These are phyloP conservation scores for Platyscapa corneri DNA, from an alignment of 1,140 invertebrate genomes.

Conservation along the genomic window DNA sequence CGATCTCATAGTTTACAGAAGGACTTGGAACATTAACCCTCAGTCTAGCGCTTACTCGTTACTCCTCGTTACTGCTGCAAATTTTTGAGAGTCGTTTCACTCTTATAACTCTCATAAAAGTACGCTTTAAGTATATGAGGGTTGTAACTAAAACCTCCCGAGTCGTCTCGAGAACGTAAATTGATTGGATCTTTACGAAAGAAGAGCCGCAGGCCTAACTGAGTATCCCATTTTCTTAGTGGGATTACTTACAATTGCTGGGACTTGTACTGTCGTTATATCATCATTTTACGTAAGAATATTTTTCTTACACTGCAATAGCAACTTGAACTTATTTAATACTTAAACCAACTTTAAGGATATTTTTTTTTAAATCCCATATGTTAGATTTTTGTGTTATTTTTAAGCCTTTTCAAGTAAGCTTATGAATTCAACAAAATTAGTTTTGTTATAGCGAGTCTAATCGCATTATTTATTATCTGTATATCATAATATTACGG, in stretches of 20 bases:
- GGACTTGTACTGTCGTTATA: not conserved
- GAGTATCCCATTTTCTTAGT: slow-evolving; percentile 24
- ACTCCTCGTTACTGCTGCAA: not conserved
- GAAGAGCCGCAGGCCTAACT: not conserved
- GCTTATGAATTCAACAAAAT: too few species aligned
- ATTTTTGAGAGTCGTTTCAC: not conserved
- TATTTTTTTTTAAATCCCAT: too few species aligned
- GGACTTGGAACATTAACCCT: not conserved
- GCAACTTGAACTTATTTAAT: slow-evolving; percentile 3
- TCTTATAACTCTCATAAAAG: slow-evolving; percentile 15
- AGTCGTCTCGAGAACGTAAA: slow-evolving; percentile 36
- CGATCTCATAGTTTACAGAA: not conserved
- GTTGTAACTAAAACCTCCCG: slow-evolving; percentile 3
- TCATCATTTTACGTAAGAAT: not conserved
- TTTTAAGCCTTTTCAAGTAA: too few species aligned
- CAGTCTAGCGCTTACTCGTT: too few species aligned
- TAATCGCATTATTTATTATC: too few species aligned
- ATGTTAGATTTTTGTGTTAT: not conserved
- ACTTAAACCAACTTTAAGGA: not conserved
- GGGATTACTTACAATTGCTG: slow-evolving; percentile 21
- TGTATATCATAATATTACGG: too few species aligned
- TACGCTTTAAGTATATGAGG: slow-evolving; percentile 8
- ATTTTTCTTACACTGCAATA: not conserved
- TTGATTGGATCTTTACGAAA: slow-evolving; percentile 43
- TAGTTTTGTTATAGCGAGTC: too few species aligned